phyloP scores from a whole-genome alignment of 2,113 vertebrate species.

The Myotis davidii region DNA sequence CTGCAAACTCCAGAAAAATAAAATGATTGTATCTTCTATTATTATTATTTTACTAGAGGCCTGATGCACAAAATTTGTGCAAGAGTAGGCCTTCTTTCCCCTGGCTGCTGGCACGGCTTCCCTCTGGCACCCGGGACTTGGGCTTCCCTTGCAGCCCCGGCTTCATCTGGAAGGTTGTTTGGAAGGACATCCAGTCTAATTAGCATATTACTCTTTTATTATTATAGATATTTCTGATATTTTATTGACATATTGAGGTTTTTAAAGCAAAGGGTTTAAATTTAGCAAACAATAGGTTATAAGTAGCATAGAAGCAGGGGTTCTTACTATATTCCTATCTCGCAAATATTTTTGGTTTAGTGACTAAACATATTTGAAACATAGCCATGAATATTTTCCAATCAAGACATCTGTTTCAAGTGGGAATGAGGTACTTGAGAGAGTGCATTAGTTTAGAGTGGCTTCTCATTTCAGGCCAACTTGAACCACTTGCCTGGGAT shows the following conservation, averaged over 20 bases:
- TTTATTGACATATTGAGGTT: conserved; percentile 1
- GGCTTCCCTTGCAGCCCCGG: no score
- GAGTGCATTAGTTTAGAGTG: conserved; percentile 15
- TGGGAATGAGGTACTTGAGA: neutral
- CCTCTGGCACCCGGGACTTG: no score
- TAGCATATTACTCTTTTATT: no score
- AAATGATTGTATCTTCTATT: neutral
- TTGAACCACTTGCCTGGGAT: neutral
- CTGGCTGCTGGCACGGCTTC: no score
- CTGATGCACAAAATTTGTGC: no score
- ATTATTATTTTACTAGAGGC: neutral
- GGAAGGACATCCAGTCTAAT: no score
- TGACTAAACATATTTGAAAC: conserved; percentile 23
- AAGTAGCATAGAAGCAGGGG: neutral
- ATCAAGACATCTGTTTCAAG: neutral
- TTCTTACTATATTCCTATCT: neutral
- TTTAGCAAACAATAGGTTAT: neutral
- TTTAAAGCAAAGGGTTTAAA: conserved; percentile 30
- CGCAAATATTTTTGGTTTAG: conserved; percentile 33
- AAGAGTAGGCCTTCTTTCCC: no score
- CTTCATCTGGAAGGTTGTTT: no score
- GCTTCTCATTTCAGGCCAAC: neutral
- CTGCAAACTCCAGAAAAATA: neutral
- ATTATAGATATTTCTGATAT: neutral
- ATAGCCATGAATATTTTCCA: conserved; percentile 27